These are phyloP conservation scores for Silurus aristotelis DNA, from an alignment of 2,797 vertebrate species.

Conservation along the genomic window DNA sequence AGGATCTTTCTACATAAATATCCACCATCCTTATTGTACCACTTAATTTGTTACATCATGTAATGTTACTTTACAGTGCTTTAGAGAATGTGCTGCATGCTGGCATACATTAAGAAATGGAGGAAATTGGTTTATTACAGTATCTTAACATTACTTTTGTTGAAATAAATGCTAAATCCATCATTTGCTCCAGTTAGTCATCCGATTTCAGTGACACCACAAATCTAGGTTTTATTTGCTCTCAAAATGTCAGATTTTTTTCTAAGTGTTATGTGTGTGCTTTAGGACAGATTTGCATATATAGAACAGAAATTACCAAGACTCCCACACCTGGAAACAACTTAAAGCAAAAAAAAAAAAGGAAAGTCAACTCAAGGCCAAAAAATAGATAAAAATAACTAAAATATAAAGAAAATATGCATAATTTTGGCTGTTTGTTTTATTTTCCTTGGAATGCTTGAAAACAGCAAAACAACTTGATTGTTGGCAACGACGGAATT, in stretches of 20 bases:
- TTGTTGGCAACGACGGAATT: conserved; percentile 70
- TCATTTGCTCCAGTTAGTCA: conserved; percentile 53
- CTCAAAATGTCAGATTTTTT: conserved; percentile 48
- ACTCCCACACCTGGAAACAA: conserved; percentile 33
- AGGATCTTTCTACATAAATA: not conserved
- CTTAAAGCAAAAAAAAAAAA: conserved; percentile 38
- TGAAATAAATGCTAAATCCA: conserved; percentile 37
- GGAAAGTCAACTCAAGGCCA: conserved; percentile 23
- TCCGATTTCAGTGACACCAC: conserved; percentile 44
- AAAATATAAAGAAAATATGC: conserved; percentile 47
- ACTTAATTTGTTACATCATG: conserved; percentile 36
- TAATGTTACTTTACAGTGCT: conserved; percentile 66
- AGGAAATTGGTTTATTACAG: not conserved
- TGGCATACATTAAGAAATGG: conserved; percentile 48
- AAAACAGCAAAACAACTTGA: conserved; percentile 54
- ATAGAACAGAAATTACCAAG: conserved; percentile 59
- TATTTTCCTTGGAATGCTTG: conserved; percentile 58
- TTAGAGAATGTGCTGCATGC: conserved; percentile 62
- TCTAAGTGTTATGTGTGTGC: conserved; percentile 60
- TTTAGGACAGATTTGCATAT: conserved; percentile 70
- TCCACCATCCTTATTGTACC: conserved; percentile 28
- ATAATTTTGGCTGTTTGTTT: conserved; percentile 60
- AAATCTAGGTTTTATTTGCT: conserved; percentile 46
- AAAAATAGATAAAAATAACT: conserved; percentile 40
- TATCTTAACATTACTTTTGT: conserved; percentile 9